Conservation (phyloP, 2,797 vertebrate genomes). For the Zalophus californianus region DNA sequence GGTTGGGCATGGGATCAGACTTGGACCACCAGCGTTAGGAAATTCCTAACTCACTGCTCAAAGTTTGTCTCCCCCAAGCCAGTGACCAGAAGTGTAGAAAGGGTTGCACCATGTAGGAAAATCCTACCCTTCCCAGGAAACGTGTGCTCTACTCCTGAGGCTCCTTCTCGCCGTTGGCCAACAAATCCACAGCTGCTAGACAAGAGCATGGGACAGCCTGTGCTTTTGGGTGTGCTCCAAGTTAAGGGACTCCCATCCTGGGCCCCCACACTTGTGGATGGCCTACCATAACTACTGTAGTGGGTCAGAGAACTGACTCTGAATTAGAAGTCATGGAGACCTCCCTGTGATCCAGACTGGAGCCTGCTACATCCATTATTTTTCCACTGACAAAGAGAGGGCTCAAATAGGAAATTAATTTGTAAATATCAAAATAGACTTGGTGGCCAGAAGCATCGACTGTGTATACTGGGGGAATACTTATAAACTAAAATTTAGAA, state of each 20-base stretch:
- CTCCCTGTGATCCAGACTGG: neutral
- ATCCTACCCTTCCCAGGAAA: neutral
- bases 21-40: neutral
- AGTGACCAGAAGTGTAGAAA: neutral
- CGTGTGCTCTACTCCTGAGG: neutral
- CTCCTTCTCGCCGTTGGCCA: neutral
- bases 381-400: neutral
- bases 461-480: neutral
- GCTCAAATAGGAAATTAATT: slow-evolving; percentile 30
- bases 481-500: slow-evolving; percentile 45
- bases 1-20: neutral
- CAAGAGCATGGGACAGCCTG: neutral
- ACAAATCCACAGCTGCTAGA: neutral
- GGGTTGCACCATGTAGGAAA: neutral
- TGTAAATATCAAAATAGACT: slow-evolving; percentile 1
- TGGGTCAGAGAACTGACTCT: neutral
- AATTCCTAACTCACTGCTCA: neutral
- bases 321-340: neutral
- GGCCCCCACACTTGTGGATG: neutral
- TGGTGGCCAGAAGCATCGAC: slow-evolving; percentile 4
- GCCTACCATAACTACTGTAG: neutral
- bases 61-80: neutral
- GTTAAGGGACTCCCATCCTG: neutral
- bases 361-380: neutral
- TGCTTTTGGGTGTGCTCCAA: neutral